phyloP scores from a whole-genome alignment of 2,888 invertebrate species.

The Lamproptera curius region DNA sequence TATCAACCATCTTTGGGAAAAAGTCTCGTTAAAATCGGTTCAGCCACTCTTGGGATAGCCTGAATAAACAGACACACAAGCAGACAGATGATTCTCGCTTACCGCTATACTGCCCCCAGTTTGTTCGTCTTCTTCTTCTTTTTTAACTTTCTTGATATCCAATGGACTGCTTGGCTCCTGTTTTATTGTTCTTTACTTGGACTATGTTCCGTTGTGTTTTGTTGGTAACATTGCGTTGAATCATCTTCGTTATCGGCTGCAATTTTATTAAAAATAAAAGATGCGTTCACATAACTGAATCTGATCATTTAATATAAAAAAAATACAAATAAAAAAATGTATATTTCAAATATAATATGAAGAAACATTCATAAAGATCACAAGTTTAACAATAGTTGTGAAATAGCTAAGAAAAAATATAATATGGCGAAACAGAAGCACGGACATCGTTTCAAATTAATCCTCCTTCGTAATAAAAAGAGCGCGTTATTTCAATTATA shows the following conservation, averaged over 20 bases:
- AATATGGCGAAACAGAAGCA: no score
- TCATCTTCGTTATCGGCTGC: not conserved
- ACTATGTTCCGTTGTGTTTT: not conserved
- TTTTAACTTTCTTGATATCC: slow-evolving; percentile 17
- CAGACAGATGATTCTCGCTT: not conserved
- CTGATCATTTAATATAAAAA: no score
- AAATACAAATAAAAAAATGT: no score
- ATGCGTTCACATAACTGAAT: slow-evolving; percentile 12
- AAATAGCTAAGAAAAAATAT: no score
- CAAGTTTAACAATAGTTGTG: no score
- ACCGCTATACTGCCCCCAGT: not conserved
- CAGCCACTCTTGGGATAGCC: no score
- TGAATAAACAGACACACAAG: not conserved
- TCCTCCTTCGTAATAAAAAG: no score
- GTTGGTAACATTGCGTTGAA: not conserved
- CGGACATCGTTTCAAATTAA: no score
- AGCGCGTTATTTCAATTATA: no score
- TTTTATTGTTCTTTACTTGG: slow-evolving; percentile 7
- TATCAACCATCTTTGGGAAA: not conserved
- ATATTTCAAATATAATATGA: no score
- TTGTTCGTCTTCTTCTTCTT: not conserved
- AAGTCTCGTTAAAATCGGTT: not conserved
- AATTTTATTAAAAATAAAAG: no score
- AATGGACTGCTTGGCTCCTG: slow-evolving; percentile 4
- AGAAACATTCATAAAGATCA: no score